Evolutionary conservation across 2,888 invertebrate species (phyloP), one percentile per base, ranked within the genome.

Genomic region (Oscheius sp.): DNA sequence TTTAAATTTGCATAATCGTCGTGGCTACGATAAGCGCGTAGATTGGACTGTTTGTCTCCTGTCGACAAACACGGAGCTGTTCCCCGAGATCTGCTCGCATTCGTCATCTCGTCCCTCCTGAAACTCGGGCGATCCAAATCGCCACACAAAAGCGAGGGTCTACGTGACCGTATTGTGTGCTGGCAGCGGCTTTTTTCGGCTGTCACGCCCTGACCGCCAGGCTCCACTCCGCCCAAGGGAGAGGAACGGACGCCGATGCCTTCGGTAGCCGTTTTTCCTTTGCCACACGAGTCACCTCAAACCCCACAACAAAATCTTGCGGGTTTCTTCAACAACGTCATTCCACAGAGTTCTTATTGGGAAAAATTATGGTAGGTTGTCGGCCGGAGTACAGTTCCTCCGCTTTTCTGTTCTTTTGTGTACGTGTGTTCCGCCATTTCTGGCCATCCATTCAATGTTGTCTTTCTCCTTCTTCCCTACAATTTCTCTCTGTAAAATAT

Each of bases 151-250:
- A 64, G 64, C 43, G 66, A 66, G 66, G 55, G 69, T 29, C 69
- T 69, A 69, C 69, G 69, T 69, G 69, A 69, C 69, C 69, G 66
- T 23, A 53, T 69, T 69, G 69, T 69, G 69, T 69, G 69, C 69
- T 68, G 69, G 69, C 69, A 69, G 66, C 55, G 69, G 56, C 69
- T 43, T 56, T 69, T 69, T 69, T 69, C 56, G 69, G 23, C 55
- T 18, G 69, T 69, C 69, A 69, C 69, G 69, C 53, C 66, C 43
- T 56, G 55, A 56, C 69, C 69, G 35, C 43, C 29, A 46, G 52
- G 52, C 66, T 66, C 29, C 29, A 23, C 66, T 27, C 49, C 66
- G 66, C 66, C 66, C 52, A 9, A 58, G 25, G 23, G 63, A 61
- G 35, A 41, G 61, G 35, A 35, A 35, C 35, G 5, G 35, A 35